Evolutionary conservation across 1,140 invertebrate species (phyloP), one percentile per base, ranked within the genome.

Genomic region (Pogonognathellus flavescens): DNA sequence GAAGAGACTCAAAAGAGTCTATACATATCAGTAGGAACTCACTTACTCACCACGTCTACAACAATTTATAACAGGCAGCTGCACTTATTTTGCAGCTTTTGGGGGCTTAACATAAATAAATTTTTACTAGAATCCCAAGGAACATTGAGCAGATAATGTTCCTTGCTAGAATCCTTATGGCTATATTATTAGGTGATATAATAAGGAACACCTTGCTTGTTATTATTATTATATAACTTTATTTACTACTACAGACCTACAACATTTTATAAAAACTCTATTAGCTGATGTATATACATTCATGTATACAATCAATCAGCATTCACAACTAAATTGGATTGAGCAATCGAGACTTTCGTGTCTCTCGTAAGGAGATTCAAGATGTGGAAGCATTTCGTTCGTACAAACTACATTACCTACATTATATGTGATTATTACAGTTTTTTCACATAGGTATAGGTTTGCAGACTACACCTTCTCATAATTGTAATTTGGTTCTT

Each of bases 291-390:
- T 31, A 76, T 5, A 3, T 70, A 25, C n/a, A 41, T 31, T 7
- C 41, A 18, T 76, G 70, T 76, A n/a, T n/a, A 76, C 70, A 50
- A 76, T 50, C 70, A 76, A 76, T 76, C 70, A 76, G n/a, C 16
- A 31, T 50, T 1, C 9, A 14, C 11, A 76, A 25, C 62, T 13
- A 41, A 76, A 76, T 76, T 76, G 70, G 70, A 50, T 76, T 76
- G 70, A 11, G 70, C 41, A 76, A 76, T 76, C 31, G 1, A 50
- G 4, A 50, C 41, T 25, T 76, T 76, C 41, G 41, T 76, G 70
- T 76, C 31, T 76, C 70, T 41, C 4, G 31, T 14, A 25, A 31
- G 0, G 3, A n/a, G 20, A 18, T 9, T 20, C 18, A 20, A 62
- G 59, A 62, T n/a, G 13, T 50, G 9, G 41, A 76, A 76, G 31